Conservation (phyloP, 2,797 vertebrate species). For the Falco columbarius region DNA sequence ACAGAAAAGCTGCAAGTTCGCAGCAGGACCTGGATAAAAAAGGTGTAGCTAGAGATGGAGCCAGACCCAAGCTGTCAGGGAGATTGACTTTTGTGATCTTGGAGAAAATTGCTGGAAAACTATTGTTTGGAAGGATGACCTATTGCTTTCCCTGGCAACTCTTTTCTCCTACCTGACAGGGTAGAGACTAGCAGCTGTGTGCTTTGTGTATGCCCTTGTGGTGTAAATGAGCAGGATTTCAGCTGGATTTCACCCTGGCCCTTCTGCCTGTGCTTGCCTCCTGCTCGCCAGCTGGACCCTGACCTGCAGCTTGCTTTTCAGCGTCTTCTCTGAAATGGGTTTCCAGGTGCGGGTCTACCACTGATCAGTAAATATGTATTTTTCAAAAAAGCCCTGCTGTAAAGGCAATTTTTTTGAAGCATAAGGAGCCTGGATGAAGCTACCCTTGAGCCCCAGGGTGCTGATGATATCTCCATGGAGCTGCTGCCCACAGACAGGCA, state of each 20-base stretch:
- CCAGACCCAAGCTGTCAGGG: background rate
- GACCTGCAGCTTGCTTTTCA: background rate
- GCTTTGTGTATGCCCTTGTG: accelerated
- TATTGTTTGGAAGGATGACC: background rate
- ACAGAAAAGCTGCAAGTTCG: background rate
- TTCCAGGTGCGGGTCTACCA: background rate
- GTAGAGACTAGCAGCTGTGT: background rate
- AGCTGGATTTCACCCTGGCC: background rate
- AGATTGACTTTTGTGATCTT: background rate
- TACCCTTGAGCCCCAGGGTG: background rate
- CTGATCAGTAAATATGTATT: background rate
- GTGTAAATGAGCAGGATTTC: background rate
- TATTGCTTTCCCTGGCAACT: background rate
- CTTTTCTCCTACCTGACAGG: background rate
- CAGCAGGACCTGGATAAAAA: background rate
- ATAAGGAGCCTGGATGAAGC: background rate
- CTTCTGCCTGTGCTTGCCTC: background rate
- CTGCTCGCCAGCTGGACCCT: background rate
- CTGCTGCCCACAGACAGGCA: background rate
- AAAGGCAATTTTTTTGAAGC: background rate
- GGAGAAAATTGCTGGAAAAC: background rate
- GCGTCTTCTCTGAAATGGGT: background rate
- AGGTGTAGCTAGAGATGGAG: background rate
- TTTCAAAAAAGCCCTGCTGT: background rate
- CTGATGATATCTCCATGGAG: background rate